Evolutionary conservation across 2,888 invertebrate species (phyloP), one percentile per base, ranked within the genome.

Genomic region (Caenorhabditis drosophilae): DNA sequence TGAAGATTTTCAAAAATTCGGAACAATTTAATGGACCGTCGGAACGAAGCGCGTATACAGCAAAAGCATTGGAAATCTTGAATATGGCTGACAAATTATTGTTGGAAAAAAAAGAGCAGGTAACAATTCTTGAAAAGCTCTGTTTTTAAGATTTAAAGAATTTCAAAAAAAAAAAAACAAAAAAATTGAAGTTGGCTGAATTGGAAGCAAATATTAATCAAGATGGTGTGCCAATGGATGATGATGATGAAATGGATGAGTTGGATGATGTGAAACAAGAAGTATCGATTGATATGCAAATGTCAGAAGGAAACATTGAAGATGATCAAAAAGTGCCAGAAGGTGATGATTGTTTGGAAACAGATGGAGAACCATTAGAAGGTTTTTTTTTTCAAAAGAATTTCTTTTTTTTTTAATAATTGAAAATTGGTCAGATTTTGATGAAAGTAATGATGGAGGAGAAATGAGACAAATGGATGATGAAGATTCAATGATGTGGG

Each of bases 41-140:
- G 20, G 50, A 51, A 11, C 26, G 26, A n/a, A 73, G 70, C n/a
- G 25, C 54, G 18, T 83, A 78, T 64, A 82, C 82, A 2, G 22
- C 27, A 1, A 83, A 82, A 54, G 83, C 83, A 6, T 35, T 44
- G 4, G 81, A 82, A 48, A 80, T 83, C 31, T 40, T 67, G 7
- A 54, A 70, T 0, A 7, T 64, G 45, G 77, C 76, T 2, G 50
- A 73, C 15, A 31, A 34, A 18, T 36, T 70, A 16, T 42, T 83
- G 2, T 49, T 49, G 4, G 64, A 75, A 45, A 66, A 79, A 12
- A n/a, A 25, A 11, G 47, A 27, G 1, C 61, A 73, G 56, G 60
- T 81, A 18, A 47, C 25, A 6, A 78, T 79, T 34, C 52, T 80
- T 12, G n/a, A n/a, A n/a, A n/a, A n/a, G n/a, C n/a, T n/a, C n/a